Conservation (phyloP, 2,888 invertebrate genomes). For the Drosophila merina region DNA sequence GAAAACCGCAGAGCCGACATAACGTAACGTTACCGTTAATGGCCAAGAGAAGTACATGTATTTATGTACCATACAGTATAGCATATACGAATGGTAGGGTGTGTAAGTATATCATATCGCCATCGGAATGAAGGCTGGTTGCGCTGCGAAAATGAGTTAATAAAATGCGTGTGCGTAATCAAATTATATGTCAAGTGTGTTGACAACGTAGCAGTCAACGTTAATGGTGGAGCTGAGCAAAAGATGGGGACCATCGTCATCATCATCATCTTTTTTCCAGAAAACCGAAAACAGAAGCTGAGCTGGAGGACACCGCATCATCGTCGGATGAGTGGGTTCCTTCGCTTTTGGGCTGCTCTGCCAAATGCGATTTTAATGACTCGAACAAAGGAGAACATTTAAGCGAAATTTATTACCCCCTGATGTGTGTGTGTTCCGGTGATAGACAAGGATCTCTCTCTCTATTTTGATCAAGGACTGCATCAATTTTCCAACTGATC, state of each 20-base stretch:
- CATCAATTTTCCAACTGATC: slow-evolving; percentile 17
- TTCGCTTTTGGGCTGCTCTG: slow-evolving; percentile 19
- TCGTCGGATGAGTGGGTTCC: slow-evolving; percentile 34
- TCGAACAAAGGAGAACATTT: slow-evolving; percentile 75
- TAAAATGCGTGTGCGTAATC: slow-evolving; percentile 79
- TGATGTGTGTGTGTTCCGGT: slow-evolving; percentile 41
- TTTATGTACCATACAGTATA: not conserved
- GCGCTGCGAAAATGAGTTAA: slow-evolving; percentile 74
- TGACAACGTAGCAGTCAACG: slow-evolving; percentile 77
- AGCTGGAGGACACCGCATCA: not conserved
- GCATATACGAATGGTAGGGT: slow-evolving; percentile 24
- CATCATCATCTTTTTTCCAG: slow-evolving; percentile 1
- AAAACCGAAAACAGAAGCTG: not conserved
- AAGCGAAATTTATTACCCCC: slow-evolving; percentile 69
- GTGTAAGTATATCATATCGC: slow-evolving; percentile 70
- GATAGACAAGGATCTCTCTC: slow-evolving; percentile 1
- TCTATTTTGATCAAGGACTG: slow-evolving; percentile 2
- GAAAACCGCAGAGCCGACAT: slow-evolving; percentile 47
- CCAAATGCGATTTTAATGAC: slow-evolving; percentile 78
- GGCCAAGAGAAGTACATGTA: slow-evolving; percentile 30
- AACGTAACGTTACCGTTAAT: slow-evolving; percentile 66
- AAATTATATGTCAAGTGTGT: slow-evolving; percentile 81
- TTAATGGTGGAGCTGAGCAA: slow-evolving; percentile 65
- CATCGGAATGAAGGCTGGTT: slow-evolving; percentile 54
- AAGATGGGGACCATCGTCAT: slow-evolving; percentile 16